A percentile compares a stretch with the other conserved stretches of the same genome.
Conservation (phyloP, 1,140 invertebrate genomes). For the Adelges cooleyi region DNA sequence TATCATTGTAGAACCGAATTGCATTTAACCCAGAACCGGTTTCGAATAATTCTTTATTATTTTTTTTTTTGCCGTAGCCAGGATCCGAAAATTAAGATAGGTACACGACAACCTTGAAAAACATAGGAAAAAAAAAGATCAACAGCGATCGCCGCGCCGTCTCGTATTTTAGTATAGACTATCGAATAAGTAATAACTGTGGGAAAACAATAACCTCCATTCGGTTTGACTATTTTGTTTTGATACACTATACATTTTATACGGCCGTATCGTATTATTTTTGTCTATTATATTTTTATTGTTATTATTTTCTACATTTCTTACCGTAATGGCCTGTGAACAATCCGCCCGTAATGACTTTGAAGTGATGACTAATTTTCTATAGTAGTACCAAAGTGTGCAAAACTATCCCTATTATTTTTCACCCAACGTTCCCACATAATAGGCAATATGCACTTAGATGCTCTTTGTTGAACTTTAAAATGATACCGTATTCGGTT, state of each 20-base stretch:
- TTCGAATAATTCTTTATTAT: too few species aligned
- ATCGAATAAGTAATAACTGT: constrained; percentile 12
- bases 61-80: background rate
- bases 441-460: too few species aligned
- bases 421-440: too few species aligned
- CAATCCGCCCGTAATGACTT: background rate
- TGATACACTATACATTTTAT: background rate
- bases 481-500: too few species aligned
- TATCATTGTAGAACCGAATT: background rate
- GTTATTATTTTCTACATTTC: background rate
- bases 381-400: background rate
- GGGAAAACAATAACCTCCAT: constrained; percentile 26
- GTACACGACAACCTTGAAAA: constrained; percentile 13
- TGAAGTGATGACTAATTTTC: background rate
- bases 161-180: background rate
- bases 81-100: background rate
- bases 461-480: too few species aligned
- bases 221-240: background rate
- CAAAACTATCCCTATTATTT: too few species aligned
- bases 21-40: constrained; percentile 21
- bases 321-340: background rate
- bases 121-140: constrained; percentile 21
- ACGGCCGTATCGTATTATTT: background rate
- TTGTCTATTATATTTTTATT: background rate
- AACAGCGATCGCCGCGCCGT: constrained; percentile 8